Conservation (phyloP, 1,140 invertebrate genomes). For the Bombus turneri region DNA sequence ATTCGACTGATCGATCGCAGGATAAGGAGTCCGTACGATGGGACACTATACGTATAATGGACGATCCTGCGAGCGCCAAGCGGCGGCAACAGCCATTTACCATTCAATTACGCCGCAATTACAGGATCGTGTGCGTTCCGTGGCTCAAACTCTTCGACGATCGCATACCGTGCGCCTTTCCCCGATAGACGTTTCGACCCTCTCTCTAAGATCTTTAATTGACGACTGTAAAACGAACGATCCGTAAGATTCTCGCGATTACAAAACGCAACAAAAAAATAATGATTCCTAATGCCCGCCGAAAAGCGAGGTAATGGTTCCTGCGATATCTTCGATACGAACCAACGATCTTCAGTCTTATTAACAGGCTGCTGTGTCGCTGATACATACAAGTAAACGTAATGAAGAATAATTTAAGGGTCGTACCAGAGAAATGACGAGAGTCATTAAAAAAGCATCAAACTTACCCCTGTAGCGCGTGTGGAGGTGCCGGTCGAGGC, state of each 20-base stretch:
- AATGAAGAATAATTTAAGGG: background rate
- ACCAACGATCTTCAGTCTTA: background rate
- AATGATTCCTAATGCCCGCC: background rate
- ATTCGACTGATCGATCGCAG: slow-evolving; percentile 68
- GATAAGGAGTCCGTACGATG: slow-evolving; percentile 56
- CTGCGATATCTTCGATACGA: background rate
- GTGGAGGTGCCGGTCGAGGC: slow-evolving; percentile 78
- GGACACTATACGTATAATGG: slow-evolving; percentile 51
- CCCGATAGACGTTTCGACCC: slow-evolving; percentile 40
- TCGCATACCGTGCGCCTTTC: slow-evolving; percentile 28
- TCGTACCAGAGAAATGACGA: background rate
- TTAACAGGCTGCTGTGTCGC: background rate
- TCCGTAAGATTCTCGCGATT: slow-evolving; percentile 10
- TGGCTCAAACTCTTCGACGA: slow-evolving; percentile 38
- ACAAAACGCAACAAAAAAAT: background rate
- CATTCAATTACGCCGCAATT: slow-evolving; percentile 71
- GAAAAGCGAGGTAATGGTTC: background rate
- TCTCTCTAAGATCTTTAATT: slow-evolving; percentile 42
- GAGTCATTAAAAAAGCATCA: background rate
- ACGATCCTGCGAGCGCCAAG: slow-evolving; percentile 31
- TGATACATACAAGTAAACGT: too few species aligned
- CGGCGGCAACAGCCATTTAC: slow-evolving; percentile 49
- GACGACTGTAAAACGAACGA: slow-evolving; percentile 42
- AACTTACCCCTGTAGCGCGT: slow-evolving; percentile 73
- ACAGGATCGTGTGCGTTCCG: slow-evolving; percentile 53